Conservation (phyloP, 2,888 invertebrate species). For the Eupeodes latifasciatus region DNA sequence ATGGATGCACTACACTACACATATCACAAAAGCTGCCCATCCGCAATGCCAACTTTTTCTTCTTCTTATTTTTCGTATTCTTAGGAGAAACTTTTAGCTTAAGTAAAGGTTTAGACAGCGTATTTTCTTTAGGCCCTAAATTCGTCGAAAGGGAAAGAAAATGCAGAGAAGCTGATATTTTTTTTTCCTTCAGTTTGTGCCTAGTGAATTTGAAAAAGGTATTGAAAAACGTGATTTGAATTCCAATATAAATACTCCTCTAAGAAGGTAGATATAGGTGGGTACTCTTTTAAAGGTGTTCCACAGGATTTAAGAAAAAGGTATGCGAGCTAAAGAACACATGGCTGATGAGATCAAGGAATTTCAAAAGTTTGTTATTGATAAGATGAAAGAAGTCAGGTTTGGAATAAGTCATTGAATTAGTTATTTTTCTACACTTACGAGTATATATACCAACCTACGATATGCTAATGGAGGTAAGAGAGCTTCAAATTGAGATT, state of each 20-base stretch:
- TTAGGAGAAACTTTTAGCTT: constrained; percentile 46
- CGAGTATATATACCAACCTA: background rate
- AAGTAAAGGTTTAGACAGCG: constrained; percentile 55
- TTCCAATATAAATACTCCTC: constrained; percentile 6
- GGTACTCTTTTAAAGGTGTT: constrained; percentile 25
- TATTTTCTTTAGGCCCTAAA: constrained; percentile 25
- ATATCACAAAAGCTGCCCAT: constrained; percentile 59
- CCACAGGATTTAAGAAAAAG: constrained; percentile 1
- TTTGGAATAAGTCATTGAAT: constrained; percentile 16
- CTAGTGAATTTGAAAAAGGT: constrained; percentile 34
- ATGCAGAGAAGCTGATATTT: constrained; percentile 13
- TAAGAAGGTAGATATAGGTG: background rate
- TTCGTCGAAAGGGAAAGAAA: constrained; percentile 18
- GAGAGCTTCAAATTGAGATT: constrained; percentile 10
- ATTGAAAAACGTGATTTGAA: constrained; percentile 36
- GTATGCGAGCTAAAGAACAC: background rate
- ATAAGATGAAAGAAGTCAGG: background rate
- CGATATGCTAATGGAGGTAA: background rate
- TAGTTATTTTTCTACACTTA: background rate
- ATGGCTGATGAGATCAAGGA: constrained; percentile 18
- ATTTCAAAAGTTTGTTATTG: constrained; percentile 1
- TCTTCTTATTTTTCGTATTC: background rate
- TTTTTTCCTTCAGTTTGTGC: background rate
- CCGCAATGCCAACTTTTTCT: constrained; percentile 34
- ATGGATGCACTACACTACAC: constrained; percentile 31